Conservation (phyloP, 2,113 vertebrate genomes). For the Tetrao urogallus region DNA sequence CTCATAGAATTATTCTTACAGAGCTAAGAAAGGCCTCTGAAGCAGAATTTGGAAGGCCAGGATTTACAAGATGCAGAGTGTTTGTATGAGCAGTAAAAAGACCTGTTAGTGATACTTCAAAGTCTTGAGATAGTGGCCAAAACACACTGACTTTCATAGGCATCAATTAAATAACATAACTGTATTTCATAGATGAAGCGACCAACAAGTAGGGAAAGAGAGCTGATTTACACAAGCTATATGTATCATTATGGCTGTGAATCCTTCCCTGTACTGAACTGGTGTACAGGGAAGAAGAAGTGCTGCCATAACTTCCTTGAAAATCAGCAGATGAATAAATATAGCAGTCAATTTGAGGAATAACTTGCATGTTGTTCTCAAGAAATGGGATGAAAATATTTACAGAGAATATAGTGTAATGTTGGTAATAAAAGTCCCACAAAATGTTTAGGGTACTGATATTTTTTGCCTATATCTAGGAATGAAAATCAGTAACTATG, state of each 20-base stretch:
- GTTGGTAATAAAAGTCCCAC: not conserved
- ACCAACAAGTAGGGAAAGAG: not conserved
- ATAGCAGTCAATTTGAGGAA: not conserved
- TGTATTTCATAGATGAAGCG: not conserved
- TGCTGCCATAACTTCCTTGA: not conserved
- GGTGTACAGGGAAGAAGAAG: not conserved
- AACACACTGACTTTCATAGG: not conserved
- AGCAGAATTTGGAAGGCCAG: not conserved
- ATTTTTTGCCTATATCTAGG: not conserved
- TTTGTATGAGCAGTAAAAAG: not conserved
- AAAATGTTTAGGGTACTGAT: not conserved
- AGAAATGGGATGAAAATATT: not conserved
- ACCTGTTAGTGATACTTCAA: not conserved
- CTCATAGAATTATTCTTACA: not conserved
- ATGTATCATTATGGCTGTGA: not conserved
- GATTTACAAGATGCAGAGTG: not conserved
- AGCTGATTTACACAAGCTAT: not conserved
- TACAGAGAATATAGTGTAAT: not conserved
- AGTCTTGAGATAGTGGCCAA: not conserved
- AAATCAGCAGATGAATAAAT: not conserved
- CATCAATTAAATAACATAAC: not conserved
- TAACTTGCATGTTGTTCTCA: not conserved
- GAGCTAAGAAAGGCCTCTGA: not conserved
- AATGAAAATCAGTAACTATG: not conserved
- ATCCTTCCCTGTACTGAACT: not conserved